Base-by-base conservation (phyloP, 2,797 vertebrate species). In the Eidolon dupreanum region DNA sequence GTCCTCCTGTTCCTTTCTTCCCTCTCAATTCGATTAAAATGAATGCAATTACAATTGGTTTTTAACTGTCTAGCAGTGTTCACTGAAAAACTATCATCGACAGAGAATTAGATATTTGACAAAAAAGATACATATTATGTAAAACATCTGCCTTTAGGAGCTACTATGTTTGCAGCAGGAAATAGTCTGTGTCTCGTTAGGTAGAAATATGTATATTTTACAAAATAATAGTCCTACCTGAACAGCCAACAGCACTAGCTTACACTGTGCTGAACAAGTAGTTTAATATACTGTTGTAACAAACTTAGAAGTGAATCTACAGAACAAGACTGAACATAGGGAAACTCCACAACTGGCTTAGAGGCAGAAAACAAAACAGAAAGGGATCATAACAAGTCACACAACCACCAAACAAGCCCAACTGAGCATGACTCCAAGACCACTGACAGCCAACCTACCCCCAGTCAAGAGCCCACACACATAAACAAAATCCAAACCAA, bases 1-100 rank as follows among this genome's bases (percentile, higher is more conserved):
- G 41, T n/a, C 79, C 63, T n/a, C 79, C 63, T 81, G 66, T 41
- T 79, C 59, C 31, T 55, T 95, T 89, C 89, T 91, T 88, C 73
- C 66, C 22, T 94, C 53, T 49, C 71, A 93, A 92, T 49, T 83
- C 75, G 63, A 86, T 66, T 88, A 78, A 86, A 46, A 88, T 38
- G 61, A 93, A 92, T 19, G 75, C 43, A 77, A 33, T 70, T 75
- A 63, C 68, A 86, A 89, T 5, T 19, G 11, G 68, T 66, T 78
- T 82, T 33, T 63, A 86, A 82, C 55, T 55, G 65, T 66, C 51
- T 55, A 90, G 66, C 55, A 63, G 49, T 38, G 24, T 70, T 89
- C 75, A 51, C 0, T 68, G 46, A 90, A 95, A 92, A 83, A 87
- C 93, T 73, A 79, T 46, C 49, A 94, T n/a, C 65, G 46, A 71